Evolutionary conservation across 2,888 invertebrate genomes (phyloP), one percentile per base, ranked within the genome.

Genomic region (Epinotia nisella): DNA sequence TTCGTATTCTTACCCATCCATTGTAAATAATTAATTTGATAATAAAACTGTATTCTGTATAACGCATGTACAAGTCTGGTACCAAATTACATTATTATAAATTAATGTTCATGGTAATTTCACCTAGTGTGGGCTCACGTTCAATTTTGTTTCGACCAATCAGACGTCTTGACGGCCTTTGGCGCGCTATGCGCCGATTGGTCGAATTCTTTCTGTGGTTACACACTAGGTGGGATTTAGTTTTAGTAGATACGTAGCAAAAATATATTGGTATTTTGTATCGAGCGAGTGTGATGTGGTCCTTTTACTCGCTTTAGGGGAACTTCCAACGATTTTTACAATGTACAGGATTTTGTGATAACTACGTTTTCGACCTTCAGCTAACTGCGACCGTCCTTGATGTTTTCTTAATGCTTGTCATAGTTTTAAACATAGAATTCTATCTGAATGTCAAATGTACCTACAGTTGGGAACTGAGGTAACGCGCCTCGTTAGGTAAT

Each of bases 311-410:
- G 70, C 75, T 75, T 66, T 64, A 71, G 56, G 66, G 74, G 75
- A 74, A 79, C 75, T 74, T 76, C 75, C 78, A 75, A 74, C 78
- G 76, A 78, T 75, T 78, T 81, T 76, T 80, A 82, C 78, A 80
- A 76, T 81, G 79, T 79, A 78, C 76, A 76, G 75, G 66, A 78
- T 78, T 79, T 81, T 83, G 84, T 85, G 82, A 83, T 85, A 84
- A 74, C 66, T 75, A 76, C 75, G 24, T 79, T 77, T 76, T 81
- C 70, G 75, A 82, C 78, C 75, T 80, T 79, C 80, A 76, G 83
- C 81, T 79, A 77, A 80, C 77, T 76, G 81, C 80, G 81, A 83
- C 85, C 86, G 86, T 86, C 87, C 85, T 83, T 76, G 76, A 79
- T 80, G 80, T 82, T 71, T 74, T 70, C 49, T 62, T 74, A 70